These are phyloP conservation scores for Bathynomus jamesi DNA, from an alignment of 1,140 invertebrate species.

Conservation along the genomic window DNA sequence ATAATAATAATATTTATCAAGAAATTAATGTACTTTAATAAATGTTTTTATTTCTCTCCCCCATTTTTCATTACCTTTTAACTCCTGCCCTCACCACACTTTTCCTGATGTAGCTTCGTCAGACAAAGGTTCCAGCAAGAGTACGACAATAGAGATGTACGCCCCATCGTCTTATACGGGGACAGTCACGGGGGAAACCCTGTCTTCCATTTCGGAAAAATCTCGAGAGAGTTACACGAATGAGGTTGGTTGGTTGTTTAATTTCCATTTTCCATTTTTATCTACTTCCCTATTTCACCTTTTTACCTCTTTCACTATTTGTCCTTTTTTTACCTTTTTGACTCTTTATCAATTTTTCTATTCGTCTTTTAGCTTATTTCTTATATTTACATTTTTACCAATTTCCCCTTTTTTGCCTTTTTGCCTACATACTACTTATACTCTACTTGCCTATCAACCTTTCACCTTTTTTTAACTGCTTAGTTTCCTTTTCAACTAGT, in stretches of 20 bases:
- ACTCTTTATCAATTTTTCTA: background rate
- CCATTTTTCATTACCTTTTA: no score
- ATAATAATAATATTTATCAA: background rate
- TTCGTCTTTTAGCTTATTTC: background rate
- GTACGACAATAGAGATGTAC: conserved; percentile 91
- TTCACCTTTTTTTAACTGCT: no score
- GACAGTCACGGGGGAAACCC: conserved; percentile 83
- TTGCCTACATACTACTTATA: background rate
- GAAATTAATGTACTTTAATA: background rate
- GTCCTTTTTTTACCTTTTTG: background rate
- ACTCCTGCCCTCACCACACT: no score
- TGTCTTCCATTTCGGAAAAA: conserved; percentile 88
- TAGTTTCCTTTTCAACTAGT: no score
- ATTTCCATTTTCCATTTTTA: background rate
- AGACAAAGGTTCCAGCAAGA: conserved; percentile 64
- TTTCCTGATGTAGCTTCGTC: conserved; percentile 39
- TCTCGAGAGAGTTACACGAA: conserved; percentile 28
- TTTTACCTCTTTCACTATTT: background rate
- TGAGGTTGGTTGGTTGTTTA: conserved; percentile 28
- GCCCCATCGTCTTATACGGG: conserved; percentile 87
- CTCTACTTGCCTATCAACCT: no score
- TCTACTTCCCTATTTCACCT: background rate
- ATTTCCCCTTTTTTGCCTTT: background rate
- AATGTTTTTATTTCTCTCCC: no score
- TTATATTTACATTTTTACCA: background rate